phyloP scores from a whole-genome alignment of 1,140 invertebrate species.

The Fopius arisanus region DNA sequence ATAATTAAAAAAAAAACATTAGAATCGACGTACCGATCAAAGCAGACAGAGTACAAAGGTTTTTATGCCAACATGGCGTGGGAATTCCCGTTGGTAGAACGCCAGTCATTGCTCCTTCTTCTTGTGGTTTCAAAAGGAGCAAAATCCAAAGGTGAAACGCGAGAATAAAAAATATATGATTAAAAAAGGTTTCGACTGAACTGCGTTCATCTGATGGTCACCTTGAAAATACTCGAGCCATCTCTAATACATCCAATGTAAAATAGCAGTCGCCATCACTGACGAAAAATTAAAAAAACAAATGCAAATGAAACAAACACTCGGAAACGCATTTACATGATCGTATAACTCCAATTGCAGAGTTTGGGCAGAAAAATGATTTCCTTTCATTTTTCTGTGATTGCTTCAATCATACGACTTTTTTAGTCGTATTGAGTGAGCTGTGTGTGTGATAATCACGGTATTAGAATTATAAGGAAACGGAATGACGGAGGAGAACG shows the following conservation, averaged over 20 bases:
- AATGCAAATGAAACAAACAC: not conserved
- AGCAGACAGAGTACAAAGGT: not conserved
- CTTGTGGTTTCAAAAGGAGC: constrained; percentile 12
- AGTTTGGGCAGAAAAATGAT: not conserved
- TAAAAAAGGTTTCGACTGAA: not conserved
- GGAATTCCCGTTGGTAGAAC: constrained; percentile 18
- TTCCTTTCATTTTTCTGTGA: not conserved
- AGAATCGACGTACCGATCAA: not conserved
- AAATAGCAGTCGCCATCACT: not conserved
- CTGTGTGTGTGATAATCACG: not conserved
- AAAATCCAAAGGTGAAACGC: not conserved
- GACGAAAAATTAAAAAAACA: not conserved
- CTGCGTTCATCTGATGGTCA: not conserved
- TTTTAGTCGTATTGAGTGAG: not conserved
- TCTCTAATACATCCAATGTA: not conserved
- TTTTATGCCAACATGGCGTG: constrained; percentile 1
- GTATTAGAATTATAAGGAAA: not conserved
- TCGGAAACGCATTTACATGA: not conserved
- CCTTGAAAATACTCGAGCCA: not conserved
- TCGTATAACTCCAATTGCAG: not conserved
- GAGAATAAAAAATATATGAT: not conserved
- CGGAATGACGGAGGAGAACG: not conserved
- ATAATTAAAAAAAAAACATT: not conserved
- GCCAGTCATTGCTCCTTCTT: constrained; percentile 9
- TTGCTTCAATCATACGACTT: not conserved